Conservation (phyloP, 2,888 invertebrate genomes). For the Plebejus melissa region DNA sequence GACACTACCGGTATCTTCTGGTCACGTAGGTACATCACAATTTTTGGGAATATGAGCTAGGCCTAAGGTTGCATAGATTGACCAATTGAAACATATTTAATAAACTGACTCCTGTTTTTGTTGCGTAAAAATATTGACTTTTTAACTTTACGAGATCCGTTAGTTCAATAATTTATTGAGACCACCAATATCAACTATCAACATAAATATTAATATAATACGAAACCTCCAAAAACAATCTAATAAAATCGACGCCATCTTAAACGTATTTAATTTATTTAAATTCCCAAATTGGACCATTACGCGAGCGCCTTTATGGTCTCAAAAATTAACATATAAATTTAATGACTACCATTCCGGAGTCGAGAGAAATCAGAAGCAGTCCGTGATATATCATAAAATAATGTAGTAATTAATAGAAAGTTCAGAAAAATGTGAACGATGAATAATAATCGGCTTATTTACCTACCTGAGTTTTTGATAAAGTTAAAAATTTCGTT, state of each 20-base stretch:
- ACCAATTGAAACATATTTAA: background rate
- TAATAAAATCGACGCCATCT: slow-evolving; percentile 28
- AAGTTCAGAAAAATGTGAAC: slow-evolving; percentile 14
- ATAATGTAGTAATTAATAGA: slow-evolving; percentile 28
- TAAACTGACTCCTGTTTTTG: slow-evolving; percentile 5
- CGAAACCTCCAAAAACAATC: slow-evolving; percentile 30
- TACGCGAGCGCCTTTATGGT: slow-evolving; percentile 29
- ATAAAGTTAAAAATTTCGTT: background rate
- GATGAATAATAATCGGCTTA: slow-evolving; percentile 1
- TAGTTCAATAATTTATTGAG: slow-evolving; percentile 26
- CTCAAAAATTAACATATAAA: slow-evolving; percentile 30
- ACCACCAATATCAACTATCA: slow-evolving; percentile 20
- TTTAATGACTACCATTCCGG: slow-evolving; percentile 28
- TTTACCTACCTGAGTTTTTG: background rate
- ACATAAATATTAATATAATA: slow-evolving; percentile 27
- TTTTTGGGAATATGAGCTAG: background rate
- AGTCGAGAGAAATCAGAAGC: slow-evolving; percentile 30
- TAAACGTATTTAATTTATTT: slow-evolving; percentile 29
- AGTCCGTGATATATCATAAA: slow-evolving; percentile 28
- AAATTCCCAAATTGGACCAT: slow-evolving; percentile 30
- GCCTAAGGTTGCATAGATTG: background rate
- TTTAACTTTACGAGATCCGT: slow-evolving; percentile 23
- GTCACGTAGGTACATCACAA: background rate
- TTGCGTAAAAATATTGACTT: slow-evolving; percentile 23
- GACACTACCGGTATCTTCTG: too few species aligned